phyloP scores from a whole-genome alignment of 2,113 vertebrate species.

The Addax nasomaculatus region DNA sequence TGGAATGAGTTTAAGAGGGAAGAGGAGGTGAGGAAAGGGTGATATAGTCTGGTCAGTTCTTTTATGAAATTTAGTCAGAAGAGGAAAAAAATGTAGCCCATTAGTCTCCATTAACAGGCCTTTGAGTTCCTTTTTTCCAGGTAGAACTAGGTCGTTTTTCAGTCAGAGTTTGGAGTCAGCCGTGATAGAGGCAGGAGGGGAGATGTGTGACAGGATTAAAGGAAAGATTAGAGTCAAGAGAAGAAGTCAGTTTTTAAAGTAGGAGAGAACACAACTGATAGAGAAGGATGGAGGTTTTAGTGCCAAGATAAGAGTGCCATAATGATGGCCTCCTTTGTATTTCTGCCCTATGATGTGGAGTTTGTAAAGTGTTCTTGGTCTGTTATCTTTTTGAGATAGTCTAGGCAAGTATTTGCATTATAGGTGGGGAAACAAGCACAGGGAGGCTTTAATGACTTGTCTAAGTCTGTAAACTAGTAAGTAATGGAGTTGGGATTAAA shows the following conservation, averaged over 20 bases:
- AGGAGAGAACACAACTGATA: not conserved
- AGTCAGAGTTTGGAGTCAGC: not conserved
- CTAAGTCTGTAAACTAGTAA: not conserved
- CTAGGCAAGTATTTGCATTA: not conserved
- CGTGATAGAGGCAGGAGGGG: not conserved
- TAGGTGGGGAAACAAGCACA: not conserved
- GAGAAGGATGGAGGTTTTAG: not conserved
- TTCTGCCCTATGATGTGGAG: rapidly evolving
- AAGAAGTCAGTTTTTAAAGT: not conserved
- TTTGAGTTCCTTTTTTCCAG: not conserved
- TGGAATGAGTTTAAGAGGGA: not conserved
- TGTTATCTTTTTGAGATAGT: not conserved
- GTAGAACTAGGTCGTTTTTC: not conserved
- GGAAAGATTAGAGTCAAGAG: not conserved
- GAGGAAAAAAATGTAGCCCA: not conserved
- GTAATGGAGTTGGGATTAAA: not conserved
- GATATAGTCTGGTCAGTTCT: not conserved
- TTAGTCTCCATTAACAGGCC: not conserved
- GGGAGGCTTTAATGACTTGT: not conserved
- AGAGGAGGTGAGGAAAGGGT: not conserved
- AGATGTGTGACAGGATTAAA: not conserved
- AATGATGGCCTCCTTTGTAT: not conserved
- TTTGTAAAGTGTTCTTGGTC: not conserved
- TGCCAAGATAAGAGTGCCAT: rapidly evolving
- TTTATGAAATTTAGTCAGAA: not conserved